Base-by-base conservation (phyloP, 2,797 vertebrate species). In the Sparus aurata region DNA sequence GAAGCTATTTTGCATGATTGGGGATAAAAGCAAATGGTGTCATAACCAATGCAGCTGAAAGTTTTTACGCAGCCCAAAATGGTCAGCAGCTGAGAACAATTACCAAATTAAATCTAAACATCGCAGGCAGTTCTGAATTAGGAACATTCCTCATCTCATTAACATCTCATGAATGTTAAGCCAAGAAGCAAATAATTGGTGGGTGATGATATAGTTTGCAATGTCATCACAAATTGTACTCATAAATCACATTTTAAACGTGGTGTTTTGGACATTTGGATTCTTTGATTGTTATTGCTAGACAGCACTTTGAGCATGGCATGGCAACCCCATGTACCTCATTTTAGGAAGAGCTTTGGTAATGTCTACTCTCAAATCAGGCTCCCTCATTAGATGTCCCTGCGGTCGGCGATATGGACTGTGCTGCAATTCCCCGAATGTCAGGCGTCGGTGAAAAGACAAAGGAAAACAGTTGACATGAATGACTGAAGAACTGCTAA, bases 81-180 rank as follows among this genome's bases (percentile, higher is more conserved):
- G 54, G 69, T 64, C 70, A 63, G 84, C 89, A 92, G 88, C 90
- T 91, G 87, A 57, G 25, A 15, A 54, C 74, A 70, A 79, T 89
- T 78, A 85, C 67, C 77, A 61, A 85, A 91, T 92, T 87, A 89
- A 65, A 85, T 77, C 53, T 49, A 81, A 90, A 84, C 83, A 89
- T 80, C 79, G 25, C 68, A 64, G 68, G 78, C 86, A 87, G 87
- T 74, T 83, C 73, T 77, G 71, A 89, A 89, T 91, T 83, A 88
- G 63, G 34, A 58, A 11, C 63, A 85, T 89, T 88, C 90, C 86
- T 85, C 83, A 89, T 80, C 72, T 91, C 91, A 94, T 92, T 91
- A 94, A 82, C 90, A 89, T 93, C 89, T 94, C 90, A 94, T 95
- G 89, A 94, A 94, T 91, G 84, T 71, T 69, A 68, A 89, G 83